phyloP scores from a whole-genome alignment of 1,140 invertebrate species.

The Acromyrmex heyeri region DNA sequence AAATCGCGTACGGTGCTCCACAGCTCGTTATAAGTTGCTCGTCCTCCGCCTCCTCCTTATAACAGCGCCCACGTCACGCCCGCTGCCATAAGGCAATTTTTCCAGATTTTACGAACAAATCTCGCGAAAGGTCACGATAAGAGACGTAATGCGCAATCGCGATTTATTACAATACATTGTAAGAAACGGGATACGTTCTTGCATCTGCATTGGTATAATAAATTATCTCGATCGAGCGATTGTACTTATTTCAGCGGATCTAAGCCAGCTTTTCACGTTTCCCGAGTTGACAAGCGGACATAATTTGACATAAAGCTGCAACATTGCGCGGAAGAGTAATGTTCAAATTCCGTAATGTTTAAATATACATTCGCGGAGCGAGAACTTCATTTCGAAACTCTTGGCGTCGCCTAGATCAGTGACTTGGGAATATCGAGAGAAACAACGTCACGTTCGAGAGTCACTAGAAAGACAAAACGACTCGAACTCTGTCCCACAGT shows the following conservation, averaged over 20 bases:
- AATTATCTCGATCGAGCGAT: constrained; percentile 15
- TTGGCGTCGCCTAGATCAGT: neutral
- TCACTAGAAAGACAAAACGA: neutral
- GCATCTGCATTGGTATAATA: neutral
- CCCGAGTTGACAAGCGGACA: constrained; percentile 16
- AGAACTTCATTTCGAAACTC: neutral
- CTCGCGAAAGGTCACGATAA: constrained; percentile 18
- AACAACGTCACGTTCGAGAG: neutral
- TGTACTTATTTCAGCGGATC: neutral
- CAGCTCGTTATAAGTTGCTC: constrained; percentile 54
- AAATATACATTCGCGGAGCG: neutral
- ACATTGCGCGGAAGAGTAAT: neutral
- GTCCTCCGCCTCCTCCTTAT: neutral
- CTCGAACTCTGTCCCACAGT: constrained; percentile 30
- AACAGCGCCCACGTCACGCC: neutral
- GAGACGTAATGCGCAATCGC: neutral
- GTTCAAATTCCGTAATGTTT: neutral
- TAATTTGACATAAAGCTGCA: constrained; percentile 8
- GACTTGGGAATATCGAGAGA: neutral
- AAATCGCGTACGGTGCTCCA: constrained; percentile 35
- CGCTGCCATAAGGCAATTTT: neutral
- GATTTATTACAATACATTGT: constrained; percentile 27
- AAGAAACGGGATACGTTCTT: neutral
- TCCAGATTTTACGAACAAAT: constrained; percentile 29
- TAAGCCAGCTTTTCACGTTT: neutral